Evolutionary conservation across 2,113 vertebrate species (phyloP).

Genomic region (Leucopsar rothschildi): DNA sequence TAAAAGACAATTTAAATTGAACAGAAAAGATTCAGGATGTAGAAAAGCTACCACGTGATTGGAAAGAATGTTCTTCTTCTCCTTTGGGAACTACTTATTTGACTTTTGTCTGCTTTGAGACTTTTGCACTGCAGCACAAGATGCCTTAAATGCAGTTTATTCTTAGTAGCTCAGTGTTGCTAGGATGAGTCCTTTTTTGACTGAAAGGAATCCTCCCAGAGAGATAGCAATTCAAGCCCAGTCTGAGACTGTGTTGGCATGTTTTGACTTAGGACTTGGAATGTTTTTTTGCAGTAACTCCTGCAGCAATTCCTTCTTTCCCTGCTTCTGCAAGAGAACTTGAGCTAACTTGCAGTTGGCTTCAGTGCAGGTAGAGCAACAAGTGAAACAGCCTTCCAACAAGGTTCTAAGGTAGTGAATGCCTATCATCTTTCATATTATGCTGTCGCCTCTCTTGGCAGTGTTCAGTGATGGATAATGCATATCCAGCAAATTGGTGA

Average conservation of each 20-base stretch:
- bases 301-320: neutral
- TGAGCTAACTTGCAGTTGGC: accelerated
- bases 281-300: neutral
- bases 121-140: neutral
- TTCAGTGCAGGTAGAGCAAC: neutral
- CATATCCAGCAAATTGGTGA: neutral
- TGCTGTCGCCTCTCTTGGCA: neutral
- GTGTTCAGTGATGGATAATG: neutral
- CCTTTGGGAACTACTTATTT: neutral
- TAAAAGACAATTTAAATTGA: neutral
- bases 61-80: neutral
- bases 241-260: neutral
- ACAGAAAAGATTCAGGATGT: neutral
- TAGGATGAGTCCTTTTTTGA: neutral
- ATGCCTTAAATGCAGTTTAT: neutral
- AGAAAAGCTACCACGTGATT: neutral
- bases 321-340: neutral
- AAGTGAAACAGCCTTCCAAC: neutral
- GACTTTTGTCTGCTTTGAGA: neutral
- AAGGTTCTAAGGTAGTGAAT: neutral
- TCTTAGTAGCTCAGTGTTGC: neutral
- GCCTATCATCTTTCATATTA: neutral
- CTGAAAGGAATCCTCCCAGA: neutral
- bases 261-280: neutral
- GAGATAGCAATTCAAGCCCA: neutral